These are phyloP conservation scores for Thripadectes ignobilis DNA, from an alignment of 2,797 vertebrate species.

Conservation along the genomic window DNA sequence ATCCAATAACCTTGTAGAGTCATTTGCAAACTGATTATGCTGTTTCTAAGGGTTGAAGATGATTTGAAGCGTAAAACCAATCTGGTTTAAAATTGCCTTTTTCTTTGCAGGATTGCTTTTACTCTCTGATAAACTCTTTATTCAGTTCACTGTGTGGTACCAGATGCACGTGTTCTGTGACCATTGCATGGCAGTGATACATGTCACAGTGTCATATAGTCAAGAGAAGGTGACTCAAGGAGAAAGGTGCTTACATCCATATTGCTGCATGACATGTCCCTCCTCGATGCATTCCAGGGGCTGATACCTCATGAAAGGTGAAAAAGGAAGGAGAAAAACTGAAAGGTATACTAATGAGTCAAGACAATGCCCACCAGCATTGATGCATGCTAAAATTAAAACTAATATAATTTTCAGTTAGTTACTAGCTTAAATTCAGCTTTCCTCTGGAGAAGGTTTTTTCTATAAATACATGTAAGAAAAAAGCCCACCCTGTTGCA, in stretches of 20 bases:
- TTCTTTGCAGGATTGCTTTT: not conserved
- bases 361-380: not conserved
- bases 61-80: not conserved
- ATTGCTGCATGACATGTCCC: not conserved
- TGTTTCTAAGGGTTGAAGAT: not conserved
- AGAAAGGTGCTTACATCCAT: not conserved
- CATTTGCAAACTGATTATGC: not conserved
- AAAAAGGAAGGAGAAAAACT: not conserved
- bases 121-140: not conserved
- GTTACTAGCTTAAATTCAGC: not conserved
- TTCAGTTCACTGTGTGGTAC: not conserved
- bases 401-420: not conserved
- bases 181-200: not conserved
- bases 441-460: not conserved
- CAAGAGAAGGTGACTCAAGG: not conserved
- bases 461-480: not conserved
- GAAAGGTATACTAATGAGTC: not conserved
- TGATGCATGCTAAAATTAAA: not conserved
- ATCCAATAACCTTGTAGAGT: not conserved
- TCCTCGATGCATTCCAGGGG: not conserved
- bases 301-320: not conserved
- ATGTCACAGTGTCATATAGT: not conserved
- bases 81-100: not conserved
- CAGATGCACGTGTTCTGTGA: not conserved
- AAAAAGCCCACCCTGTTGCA: fast-evolving